Conservation (phyloP, 2,888 invertebrate species). For the Dorcus hopei region DNA sequence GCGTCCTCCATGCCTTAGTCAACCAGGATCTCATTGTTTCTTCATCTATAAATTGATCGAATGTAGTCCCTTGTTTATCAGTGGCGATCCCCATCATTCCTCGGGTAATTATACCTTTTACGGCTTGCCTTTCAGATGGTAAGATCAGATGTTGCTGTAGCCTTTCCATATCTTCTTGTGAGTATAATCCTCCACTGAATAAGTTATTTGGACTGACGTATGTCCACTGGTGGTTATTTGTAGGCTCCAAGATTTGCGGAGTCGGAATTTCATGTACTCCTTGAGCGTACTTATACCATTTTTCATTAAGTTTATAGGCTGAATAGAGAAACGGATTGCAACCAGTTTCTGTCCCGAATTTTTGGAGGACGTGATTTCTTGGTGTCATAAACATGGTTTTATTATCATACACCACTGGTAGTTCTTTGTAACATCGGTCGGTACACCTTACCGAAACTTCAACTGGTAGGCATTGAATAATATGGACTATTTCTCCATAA, state of each 20-base stretch:
- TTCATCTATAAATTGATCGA: not conserved
- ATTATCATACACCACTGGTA: conserved; percentile 14
- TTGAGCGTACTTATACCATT: conserved; percentile 11
- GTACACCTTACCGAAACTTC: conserved; percentile 11
- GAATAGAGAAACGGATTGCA: conserved; percentile 16
- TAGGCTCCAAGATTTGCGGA: conserved; percentile 3
- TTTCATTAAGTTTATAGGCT: conserved; percentile 11
- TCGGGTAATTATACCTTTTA: not conserved
- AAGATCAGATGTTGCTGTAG: conserved; percentile 3
- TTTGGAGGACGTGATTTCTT: conserved; percentile 12
- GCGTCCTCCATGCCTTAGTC: not conserved
- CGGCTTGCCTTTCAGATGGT: conserved; percentile 2
- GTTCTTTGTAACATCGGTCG: conserved; percentile 12
- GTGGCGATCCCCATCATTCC: conserved; percentile 2
- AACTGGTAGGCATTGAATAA: conserved; percentile 18
- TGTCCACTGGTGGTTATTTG: not conserved
- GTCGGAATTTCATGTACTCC: conserved; percentile 3
- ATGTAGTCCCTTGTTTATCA: not conserved
- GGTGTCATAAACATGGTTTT: conserved; percentile 13
- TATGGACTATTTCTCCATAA: conserved; percentile 16
- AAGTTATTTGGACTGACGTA: conserved; percentile 1
- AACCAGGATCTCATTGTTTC: not conserved
- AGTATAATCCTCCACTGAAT: not conserved
- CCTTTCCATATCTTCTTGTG: conserved; percentile 3
- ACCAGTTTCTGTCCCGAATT: conserved; percentile 12